phyloP scores from a whole-genome alignment of 2,797 vertebrate genomes.

The Labroides dimidiatus region DNA sequence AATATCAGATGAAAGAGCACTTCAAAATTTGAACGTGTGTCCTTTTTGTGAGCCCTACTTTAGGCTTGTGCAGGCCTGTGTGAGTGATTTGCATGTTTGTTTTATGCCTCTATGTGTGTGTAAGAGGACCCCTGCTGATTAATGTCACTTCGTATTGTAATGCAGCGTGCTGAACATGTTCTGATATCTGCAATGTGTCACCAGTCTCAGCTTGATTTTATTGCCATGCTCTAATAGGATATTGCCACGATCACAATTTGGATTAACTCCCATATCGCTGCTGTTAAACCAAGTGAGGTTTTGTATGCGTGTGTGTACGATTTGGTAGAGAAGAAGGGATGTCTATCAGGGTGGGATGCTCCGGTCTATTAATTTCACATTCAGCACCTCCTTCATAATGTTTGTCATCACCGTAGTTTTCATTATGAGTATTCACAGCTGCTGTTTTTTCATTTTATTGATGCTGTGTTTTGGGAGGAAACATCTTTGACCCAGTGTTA shows the following conservation, averaged over 20 bases:
- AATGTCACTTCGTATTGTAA: slow-evolving; percentile 78
- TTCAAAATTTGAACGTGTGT: slow-evolving; percentile 26
- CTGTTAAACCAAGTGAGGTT: slow-evolving; percentile 68
- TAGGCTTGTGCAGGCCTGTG: slow-evolving; percentile 28
- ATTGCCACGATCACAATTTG: slow-evolving; percentile 80
- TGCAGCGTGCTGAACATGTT: slow-evolving; percentile 73
- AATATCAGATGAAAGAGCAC: slow-evolving; percentile 40
- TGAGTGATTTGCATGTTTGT: slow-evolving; percentile 72
- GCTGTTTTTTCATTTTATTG: slow-evolving; percentile 57
- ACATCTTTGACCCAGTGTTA: slow-evolving; percentile 58
- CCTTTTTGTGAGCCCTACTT: slow-evolving; percentile 36
- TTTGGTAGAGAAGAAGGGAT: slow-evolving; percentile 48
- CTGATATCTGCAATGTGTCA: slow-evolving; percentile 79
- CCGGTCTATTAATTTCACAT: slow-evolving; percentile 74
- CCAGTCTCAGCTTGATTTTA: slow-evolving; percentile 80
- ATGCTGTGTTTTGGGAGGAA: slow-evolving; percentile 40
- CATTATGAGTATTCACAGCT: slow-evolving; percentile 65
- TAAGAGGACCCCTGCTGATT: slow-evolving; percentile 72
- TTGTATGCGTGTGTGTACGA: slow-evolving; percentile 38
- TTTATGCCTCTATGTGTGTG: slow-evolving; percentile 63
- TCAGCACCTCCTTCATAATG: slow-evolving; percentile 62
- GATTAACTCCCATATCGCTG: slow-evolving; percentile 78
- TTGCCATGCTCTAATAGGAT: slow-evolving; percentile 81
- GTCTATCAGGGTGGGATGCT: slow-evolving; percentile 63
- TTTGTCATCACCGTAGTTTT: slow-evolving; percentile 69